Percentiles rank a stretch among this genome's conserved stretches.
These are phyloP conservation scores for Mallotus villosus DNA, from an alignment of 2,797 vertebrate genomes.

Conservation along the genomic window DNA sequence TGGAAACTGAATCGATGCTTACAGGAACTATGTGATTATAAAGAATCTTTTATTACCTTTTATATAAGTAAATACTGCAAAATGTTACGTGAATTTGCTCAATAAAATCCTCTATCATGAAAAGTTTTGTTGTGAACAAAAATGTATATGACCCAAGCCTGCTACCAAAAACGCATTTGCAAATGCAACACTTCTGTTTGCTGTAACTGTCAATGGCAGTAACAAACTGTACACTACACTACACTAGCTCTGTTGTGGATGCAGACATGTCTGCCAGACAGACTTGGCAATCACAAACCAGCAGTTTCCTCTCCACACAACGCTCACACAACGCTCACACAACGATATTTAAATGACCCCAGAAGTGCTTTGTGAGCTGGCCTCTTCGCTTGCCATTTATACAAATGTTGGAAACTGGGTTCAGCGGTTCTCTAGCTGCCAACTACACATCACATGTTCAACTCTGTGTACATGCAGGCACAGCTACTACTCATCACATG, in stretches of 20 bases:
- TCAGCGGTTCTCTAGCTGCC: too few species aligned
- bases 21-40: background rate
- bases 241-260: too few species aligned
- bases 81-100: constrained; percentile 34
- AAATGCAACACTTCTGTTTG: too few species aligned
- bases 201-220: background rate
- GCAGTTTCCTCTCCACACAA: background rate
- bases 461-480: too few species aligned
- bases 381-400: background rate
- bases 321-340: too few species aligned
- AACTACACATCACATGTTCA: too few species aligned
- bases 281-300: too few species aligned
- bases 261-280: too few species aligned
- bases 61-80: constrained; percentile 23
- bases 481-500: too few species aligned
- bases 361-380: too few species aligned
- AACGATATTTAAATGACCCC: background rate
- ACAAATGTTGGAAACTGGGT: background rate
- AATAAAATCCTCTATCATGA: constrained; percentile 48
- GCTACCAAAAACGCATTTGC: background rate
- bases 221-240: background rate
- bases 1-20: too few species aligned
- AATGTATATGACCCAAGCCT: background rate
- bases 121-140: background rate
- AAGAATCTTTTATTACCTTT: background rate